Evolutionary conservation across 2,888 invertebrate species (phyloP).

Genomic region (Oxycera nigricornis): DNA sequence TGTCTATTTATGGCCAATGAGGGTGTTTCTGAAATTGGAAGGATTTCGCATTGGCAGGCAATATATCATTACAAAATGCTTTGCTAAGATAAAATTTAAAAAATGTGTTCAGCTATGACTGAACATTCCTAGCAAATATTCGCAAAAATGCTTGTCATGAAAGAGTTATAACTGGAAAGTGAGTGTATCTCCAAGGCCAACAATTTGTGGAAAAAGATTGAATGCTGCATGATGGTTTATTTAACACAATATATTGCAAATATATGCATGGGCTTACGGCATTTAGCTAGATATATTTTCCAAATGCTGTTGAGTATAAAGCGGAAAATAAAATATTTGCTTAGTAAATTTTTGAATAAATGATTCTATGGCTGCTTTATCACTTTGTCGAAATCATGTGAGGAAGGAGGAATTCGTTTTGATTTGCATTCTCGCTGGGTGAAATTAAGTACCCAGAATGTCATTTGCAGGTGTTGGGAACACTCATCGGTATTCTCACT

Average conservation of each 20-base stretch:
- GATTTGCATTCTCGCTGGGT: too few species aligned
- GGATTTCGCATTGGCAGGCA: constrained; percentile 38
- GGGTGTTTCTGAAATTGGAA: too few species aligned
- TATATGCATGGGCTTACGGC: constrained; percentile 46
- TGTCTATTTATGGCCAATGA: constrained; percentile 45
- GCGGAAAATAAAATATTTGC: too few species aligned
- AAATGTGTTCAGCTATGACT: constrained; percentile 24
- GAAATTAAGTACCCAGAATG: too few species aligned
- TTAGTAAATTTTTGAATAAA: too few species aligned
- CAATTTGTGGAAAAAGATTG: neutral
- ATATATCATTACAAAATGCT: constrained; percentile 12
- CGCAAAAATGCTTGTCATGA: neutral
- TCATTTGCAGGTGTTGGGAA: too few species aligned
- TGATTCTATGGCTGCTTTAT: too few species aligned
- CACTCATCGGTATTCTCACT: too few species aligned
- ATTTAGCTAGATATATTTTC: constrained; percentile 47
- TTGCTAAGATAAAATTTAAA: neutral
- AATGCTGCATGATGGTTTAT: neutral
- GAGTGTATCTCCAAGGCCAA: neutral
- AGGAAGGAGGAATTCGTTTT: too few species aligned
- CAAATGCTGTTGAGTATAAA: too few species aligned
- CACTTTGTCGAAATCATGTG: too few species aligned
- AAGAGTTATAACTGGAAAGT: neutral
- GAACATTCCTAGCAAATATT: neutral
- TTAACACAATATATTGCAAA: constrained; percentile 41